Evolutionary conservation across 2,113 vertebrate species (phyloP), one percentile per base, ranked within the genome.

Genomic region (Corynorhinus townsendii): DNA sequence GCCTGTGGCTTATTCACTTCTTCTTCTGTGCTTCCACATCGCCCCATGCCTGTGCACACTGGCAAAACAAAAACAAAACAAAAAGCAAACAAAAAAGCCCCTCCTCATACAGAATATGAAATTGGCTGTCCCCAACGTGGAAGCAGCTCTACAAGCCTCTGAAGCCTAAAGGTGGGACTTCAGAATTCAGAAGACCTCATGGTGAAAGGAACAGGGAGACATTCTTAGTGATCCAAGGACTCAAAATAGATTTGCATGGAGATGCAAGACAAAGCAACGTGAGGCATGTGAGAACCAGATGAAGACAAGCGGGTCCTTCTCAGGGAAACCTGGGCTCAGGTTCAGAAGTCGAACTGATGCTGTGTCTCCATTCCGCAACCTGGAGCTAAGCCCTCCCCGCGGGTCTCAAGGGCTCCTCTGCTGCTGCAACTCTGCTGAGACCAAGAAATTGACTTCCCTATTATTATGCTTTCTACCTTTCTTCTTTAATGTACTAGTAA

Each of bases 351-450:
- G 30, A 85, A 5, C 38, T 2, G 56, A 4, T 15, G 28, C 40
- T 11, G 1, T 75, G 2, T n/a, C 22, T 6, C 0, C 33, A 38
- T n/a, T 16, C 52, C 38, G 19, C 0, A 19, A n/a, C 26, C 10
- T 49, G 22, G 56, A 49, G 26, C 7, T 68, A 24, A 15, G 22
- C 49, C 14, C 14, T 64, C 62, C 10, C 2, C 11, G 0, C 14
- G 40, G 72, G 15, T n/a, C 40, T 90, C 62, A 22, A 33, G 3
- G 64, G 9, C 20, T 49, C 24, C 75, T 85, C 38, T 87, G 28
- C 40, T 87, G 62, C 62, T 79, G 73, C 35, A 81, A 35, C 45
- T 92, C 85, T 11, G 6, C 8, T 40, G 59, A 62, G 64, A 75
- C 47, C 35, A 47, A 87, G 56, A 86, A 49, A 56, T 68, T 1